These are phyloP conservation scores for Cottus gobio DNA, from an alignment of 2,113 vertebrate genomes.

Conservation along the genomic window DNA sequence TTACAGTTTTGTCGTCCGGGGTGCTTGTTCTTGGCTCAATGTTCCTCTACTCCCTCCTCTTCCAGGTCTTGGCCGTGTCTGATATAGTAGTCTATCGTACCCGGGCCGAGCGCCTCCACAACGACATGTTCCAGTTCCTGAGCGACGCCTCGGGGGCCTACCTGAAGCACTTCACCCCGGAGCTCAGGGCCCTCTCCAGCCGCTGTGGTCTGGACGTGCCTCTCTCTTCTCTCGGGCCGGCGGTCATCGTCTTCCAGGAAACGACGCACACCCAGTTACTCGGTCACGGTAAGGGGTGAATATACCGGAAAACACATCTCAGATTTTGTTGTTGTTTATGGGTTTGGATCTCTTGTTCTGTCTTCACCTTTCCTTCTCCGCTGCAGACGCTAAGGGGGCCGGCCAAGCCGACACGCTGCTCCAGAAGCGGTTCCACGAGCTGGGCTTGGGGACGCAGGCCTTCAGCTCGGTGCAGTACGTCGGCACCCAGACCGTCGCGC, in stretches of 20 bases:
- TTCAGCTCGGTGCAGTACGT: constrained; percentile 87
- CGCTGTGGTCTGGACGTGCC: constrained; percentile 86
- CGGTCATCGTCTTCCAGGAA: constrained; percentile 86
- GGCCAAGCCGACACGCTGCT: constrained; percentile 79
- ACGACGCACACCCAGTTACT: constrained; percentile 85
- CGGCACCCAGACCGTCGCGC: constrained; percentile 83
- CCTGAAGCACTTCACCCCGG: constrained; percentile 84
- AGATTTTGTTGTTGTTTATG: no score
- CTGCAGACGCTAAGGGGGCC: constrained; percentile 66
- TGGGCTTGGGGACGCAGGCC: constrained; percentile 81
- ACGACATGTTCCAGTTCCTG: constrained; percentile 88
- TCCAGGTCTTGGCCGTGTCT: constrained; percentile 84
- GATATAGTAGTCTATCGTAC: constrained; percentile 87
- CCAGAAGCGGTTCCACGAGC: constrained; percentile 86
- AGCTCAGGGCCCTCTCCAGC: constrained; percentile 83
- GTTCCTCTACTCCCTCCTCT: background rate
- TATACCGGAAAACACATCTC: background rate
- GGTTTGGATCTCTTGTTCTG: background rate
- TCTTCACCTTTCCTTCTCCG: no score
- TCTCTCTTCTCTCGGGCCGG: constrained; percentile 85
- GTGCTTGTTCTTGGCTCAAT: background rate
- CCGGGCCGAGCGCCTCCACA: constrained; percentile 87
- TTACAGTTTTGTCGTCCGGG: no score
- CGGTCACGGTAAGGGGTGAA: constrained; percentile 77
- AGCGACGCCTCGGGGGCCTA: constrained; percentile 87